Evolutionary conservation across 2,797 vertebrate genomes (phyloP), one percentile per base, ranked within the genome.

Genomic region (Coracias cyanogaster): DNA sequence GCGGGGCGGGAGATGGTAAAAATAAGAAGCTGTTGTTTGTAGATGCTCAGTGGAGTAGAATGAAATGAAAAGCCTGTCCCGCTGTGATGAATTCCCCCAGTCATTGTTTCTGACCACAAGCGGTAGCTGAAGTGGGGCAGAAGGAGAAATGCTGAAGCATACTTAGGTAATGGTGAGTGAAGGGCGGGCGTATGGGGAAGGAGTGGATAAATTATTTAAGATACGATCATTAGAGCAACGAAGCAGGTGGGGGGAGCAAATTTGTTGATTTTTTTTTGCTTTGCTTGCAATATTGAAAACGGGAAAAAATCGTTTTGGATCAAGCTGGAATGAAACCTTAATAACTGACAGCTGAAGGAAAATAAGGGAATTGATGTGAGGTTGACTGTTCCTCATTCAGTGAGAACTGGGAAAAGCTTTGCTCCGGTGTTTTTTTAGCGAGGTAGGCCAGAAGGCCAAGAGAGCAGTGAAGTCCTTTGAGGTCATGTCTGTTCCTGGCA

Each of bases 161-260:
- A 2, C 37, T 35, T 33, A 41, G 81, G 67, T 74, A 71, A 78
- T 51, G 79, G 49, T 41, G 65, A 92, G 78, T 8, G 79, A 78
- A 92, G 60, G 65, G 29, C 1, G 0, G 31, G 73, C 45, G 65
- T 2, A 12, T 22, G 3, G 77, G 33, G 57, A 46, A 58, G 51
- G 20, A 84, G 64, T 6, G 29, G 86, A 93, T 96, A 60, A 95
- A 94, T 96, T 96, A 94, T 96, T 95, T 74, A 96, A 94, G 82
- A 45, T 61, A 22, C 8, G 2, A 94, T 95, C 86, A 58, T 96
- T 95, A 92, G 31, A 87, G 79, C 71, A 67, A 29, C 0, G 26
- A 1, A 6, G 17, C 2, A 4, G 13, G 10, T 9, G 10, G 21
- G 46, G 21, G 29, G 35, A 67, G 52, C 49, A 61, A 49, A 33